These are phyloP conservation scores for Papilio protenor DNA, from an alignment of 2,888 invertebrate genomes.

Conservation along the genomic window DNA sequence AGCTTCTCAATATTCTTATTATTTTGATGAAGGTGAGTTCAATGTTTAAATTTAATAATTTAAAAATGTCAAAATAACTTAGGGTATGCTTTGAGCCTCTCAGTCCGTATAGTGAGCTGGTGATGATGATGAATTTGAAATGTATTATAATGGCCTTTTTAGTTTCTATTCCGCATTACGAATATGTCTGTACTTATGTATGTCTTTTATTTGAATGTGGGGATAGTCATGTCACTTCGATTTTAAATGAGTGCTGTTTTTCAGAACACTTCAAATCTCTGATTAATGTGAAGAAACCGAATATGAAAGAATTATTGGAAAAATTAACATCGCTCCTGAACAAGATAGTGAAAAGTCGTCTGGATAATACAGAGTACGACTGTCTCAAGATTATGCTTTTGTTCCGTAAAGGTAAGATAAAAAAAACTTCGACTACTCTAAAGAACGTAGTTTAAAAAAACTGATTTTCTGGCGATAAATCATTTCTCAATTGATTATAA, in stretches of 20 bases:
- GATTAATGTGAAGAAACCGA: conserved; percentile 78
- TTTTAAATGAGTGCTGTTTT: background rate
- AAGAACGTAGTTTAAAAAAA: too few relatives aligned
- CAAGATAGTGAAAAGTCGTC: conserved; percentile 86
- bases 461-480: background rate
- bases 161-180: background rate
- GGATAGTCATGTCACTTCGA: background rate
- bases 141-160: background rate
- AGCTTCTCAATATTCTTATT: conserved; percentile 91
- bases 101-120: too few relatives aligned
- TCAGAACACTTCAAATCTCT: conserved; percentile 69
- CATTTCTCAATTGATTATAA: background rate
- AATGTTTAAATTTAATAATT: background rate
- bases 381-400: conserved; percentile 93
- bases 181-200: background rate
- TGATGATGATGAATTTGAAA: too few relatives aligned
- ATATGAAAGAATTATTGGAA: conserved; percentile 76
- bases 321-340: conserved; percentile 86
- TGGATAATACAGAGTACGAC: conserved; percentile 93
- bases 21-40: conserved; percentile 87
- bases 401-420: conserved; percentile 90
- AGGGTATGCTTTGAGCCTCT: too few relatives aligned
- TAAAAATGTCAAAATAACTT: too few relatives aligned
- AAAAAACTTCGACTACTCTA: too few relatives aligned
- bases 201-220: background rate